phyloP scores from a whole-genome alignment of 2,113 vertebrate species.

The Ploceus nigricollis region DNA sequence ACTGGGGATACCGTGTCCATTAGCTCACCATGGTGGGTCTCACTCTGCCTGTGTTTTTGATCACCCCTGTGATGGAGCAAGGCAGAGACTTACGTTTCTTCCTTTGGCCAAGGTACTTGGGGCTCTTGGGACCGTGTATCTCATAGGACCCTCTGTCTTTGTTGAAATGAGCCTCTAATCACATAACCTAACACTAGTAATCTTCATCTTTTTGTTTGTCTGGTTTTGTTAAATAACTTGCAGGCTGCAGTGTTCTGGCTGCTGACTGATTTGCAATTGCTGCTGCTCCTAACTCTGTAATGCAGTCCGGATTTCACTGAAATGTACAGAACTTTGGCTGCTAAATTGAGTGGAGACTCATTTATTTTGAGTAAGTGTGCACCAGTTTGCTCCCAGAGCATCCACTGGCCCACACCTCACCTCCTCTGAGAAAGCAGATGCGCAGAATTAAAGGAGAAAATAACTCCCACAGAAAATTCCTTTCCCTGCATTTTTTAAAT shows the following conservation, averaged over 20 bases:
- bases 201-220: not conserved
- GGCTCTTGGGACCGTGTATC: not conserved
- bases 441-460: not conserved
- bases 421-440: not conserved
- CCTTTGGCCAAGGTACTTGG: not conserved
- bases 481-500: not conserved
- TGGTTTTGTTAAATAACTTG: not conserved
- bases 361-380: not conserved
- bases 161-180: not conserved
- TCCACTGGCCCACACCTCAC: not conserved
- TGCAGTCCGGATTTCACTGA: not conserved
- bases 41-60: not conserved
- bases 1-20: rapidly evolving
- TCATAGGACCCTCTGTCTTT: not conserved
- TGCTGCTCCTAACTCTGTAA: not conserved
- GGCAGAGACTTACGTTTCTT: not conserved
- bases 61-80: rapidly evolving
- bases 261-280: not conserved
- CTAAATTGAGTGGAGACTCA: not conserved
- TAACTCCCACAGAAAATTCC: not conserved
- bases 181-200: not conserved
- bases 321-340: not conserved
- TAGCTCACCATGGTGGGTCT: not conserved
- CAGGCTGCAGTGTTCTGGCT: not conserved
- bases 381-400: not conserved